Base-by-base conservation (phyloP, 2,797 vertebrate species). In the Coregonus sp. region DNA sequence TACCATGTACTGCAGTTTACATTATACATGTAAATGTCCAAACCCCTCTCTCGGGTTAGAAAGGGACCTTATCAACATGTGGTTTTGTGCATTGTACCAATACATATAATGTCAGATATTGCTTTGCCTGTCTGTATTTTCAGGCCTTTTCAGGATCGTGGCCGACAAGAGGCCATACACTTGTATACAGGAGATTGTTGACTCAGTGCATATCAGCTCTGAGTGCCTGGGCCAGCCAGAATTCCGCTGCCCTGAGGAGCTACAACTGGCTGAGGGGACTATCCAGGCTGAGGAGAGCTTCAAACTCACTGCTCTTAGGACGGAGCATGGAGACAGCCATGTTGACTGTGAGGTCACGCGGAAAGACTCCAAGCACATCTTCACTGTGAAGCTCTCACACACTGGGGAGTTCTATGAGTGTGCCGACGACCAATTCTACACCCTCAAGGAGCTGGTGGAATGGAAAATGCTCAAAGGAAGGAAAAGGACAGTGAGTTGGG, bases 381-480 rank as follows among this genome's bases (percentile, higher is more conserved):
- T 96, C 80, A 83, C 68, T 4, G 80, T 97, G 75, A 90, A 92
- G 15, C 12, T 95, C 73, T 94, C 92, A 0, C 92, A 92, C 89
- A 81, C 94, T 85, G 95, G 96, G 78, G 84, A 89, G 72, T 96
- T 97, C 78, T 94, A 91, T 0, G 96, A 97, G 78, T 95, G 93
- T 65, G 91, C 94, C 78, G 95, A 96, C 81, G 92, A 95, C 70
- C 93, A 90, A 79, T 93, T 94, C 70, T 96, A 96, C 78, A 96
- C 95, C 3, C 83, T 97, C 14, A 93, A 93, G 82, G 95, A 97
- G 75, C 92, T 96, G 68, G 89, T 94, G 1, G 90, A 95, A 73
- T 95, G 94, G 94, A 96, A 96, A 88, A 95, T 96, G 66, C 89
- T 95, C 1, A 96, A 92, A 76, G 88, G 89, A 76, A 92, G 95